Percentiles rank a stretch among this genome's conserved stretches.
These are phyloP conservation scores for Drosophila melanogaster DNA, from an alignment of 1,140 invertebrate species.

Conservation along the genomic window DNA sequence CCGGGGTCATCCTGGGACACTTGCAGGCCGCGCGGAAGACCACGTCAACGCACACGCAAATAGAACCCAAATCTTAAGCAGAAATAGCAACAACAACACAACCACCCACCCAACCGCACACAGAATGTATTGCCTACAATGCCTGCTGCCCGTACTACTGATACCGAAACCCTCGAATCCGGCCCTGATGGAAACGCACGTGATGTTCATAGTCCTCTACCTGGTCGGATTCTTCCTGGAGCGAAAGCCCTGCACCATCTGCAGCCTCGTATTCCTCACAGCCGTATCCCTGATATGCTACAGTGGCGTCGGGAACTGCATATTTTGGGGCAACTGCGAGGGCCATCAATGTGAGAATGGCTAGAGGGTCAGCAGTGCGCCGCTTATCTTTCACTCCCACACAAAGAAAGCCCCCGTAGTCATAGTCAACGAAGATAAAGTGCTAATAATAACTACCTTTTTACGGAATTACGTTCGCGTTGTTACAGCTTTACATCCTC, in stretches of 20 bases:
- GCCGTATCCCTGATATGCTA: slow-evolving; percentile 97
- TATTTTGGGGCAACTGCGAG: slow-evolving; percentile 94
- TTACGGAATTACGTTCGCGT: slow-evolving; percentile 50
- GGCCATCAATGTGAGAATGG: slow-evolving; percentile 90
- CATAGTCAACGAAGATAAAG: slow-evolving; percentile 46
- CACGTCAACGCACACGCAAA: slow-evolving; percentile 37
- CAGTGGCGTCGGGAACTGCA: slow-evolving; percentile 96
- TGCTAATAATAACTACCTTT: slow-evolving; percentile 49
- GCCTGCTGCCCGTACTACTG: slow-evolving; percentile 97
- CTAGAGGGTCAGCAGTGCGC: slow-evolving; percentile 40
- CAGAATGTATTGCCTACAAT: slow-evolving; percentile 98
- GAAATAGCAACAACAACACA: background rate
- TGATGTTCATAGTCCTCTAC: slow-evolving; percentile 98
- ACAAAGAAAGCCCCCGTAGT: slow-evolving; percentile 3
- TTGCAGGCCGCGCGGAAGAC: slow-evolving; percentile 31
- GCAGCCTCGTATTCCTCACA: slow-evolving; percentile 95
- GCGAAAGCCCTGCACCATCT: slow-evolving; percentile 98
- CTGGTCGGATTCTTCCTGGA: slow-evolving; percentile 97
- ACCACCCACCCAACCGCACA: slow-evolving; percentile 23
- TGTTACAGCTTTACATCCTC: slow-evolving; percentile 52
- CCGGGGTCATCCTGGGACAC: background rate
- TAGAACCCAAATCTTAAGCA: slow-evolving; percentile 5
- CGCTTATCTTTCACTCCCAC: background rate
- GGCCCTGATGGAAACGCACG: slow-evolving; percentile 96
- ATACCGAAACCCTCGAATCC: slow-evolving; percentile 99